Conservation (phyloP, 1,140 invertebrate species). For the Lucilia sericata region DNA sequence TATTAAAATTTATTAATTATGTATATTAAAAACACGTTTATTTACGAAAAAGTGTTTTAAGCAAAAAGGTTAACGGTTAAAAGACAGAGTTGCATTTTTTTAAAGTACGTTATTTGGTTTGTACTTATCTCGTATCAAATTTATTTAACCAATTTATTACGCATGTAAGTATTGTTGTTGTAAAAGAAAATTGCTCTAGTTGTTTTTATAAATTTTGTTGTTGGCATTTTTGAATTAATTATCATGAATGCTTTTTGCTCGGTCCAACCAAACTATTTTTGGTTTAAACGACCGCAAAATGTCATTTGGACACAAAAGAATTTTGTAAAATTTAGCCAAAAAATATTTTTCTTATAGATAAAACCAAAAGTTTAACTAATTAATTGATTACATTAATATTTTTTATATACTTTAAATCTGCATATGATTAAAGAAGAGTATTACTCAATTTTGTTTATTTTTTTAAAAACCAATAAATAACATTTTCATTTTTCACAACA, state of each 20-base stretch:
- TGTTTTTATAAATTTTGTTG: neutral
- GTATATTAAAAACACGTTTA: neutral
- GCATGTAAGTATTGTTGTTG: neutral
- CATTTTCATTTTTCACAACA: conserved; percentile 4
- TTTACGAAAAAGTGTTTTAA: neutral
- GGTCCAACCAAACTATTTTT: neutral
- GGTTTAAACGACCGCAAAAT: conserved; percentile 4
- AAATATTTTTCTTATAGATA: no score
- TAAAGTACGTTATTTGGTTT: neutral
- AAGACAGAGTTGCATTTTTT: conserved; percentile 3
- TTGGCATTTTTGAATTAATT: neutral
- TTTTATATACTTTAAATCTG: no score
- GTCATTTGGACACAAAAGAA: neutral
- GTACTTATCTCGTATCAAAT: neutral
- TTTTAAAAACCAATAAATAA: neutral
- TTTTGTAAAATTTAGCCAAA: no score
- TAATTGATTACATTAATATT: neutral
- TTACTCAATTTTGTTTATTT: neutral
- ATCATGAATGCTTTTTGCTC: neutral
- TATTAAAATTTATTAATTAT: neutral
- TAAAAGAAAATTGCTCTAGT: neutral
- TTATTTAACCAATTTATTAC: neutral
- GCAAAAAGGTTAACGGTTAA: neutral
- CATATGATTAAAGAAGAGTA: neutral
- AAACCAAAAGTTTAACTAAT: neutral